Evolutionary conservation across 2,888 invertebrate genomes (phyloP).

Genomic region (Coenonympha glycerion): DNA sequence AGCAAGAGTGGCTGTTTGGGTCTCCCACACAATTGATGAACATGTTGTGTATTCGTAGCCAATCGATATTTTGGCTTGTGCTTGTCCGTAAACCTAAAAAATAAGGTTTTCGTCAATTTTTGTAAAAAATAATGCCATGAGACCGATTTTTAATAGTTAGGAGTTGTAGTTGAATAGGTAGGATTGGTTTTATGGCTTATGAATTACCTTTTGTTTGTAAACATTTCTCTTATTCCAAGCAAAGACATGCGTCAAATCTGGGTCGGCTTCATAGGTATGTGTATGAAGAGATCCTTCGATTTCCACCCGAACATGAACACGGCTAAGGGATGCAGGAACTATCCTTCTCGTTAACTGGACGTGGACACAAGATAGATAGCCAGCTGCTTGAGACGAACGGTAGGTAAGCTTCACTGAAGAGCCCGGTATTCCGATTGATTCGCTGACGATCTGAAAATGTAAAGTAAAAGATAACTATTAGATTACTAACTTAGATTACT

Average conservation of each 20-base stretch:
- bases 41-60: slow-evolving; percentile 97
- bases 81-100: slow-evolving; percentile 84
- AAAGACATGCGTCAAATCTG: slow-evolving; percentile 95
- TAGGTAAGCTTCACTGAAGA: slow-evolving; percentile 95
- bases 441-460: slow-evolving; percentile 92
- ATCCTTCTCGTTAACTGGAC: slow-evolving; percentile 88
- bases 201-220: slow-evolving; percentile 90
- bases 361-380: slow-evolving; percentile 94
- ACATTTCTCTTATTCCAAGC: slow-evolving; percentile 99
- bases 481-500: not conserved
- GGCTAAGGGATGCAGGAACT: slow-evolving; percentile 86
- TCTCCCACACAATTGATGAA: slow-evolving; percentile 92
- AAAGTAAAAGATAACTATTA: no score
- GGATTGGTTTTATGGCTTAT: not conserved
- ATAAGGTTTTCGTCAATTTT: not conserved
- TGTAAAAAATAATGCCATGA: no score
- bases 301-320: slow-evolving; percentile 93
- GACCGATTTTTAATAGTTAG: no score
- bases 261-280: slow-evolving; percentile 96
- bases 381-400: slow-evolving; percentile 95
- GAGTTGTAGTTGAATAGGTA: no score
- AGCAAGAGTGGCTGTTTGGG: slow-evolving; percentile 93
- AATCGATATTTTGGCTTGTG: slow-evolving; percentile 90
- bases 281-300: slow-evolving; percentile 95
- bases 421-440: slow-evolving; percentile 94